phyloP scores from a whole-genome alignment of 2,888 invertebrate species.

The Aethes cnicana region DNA sequence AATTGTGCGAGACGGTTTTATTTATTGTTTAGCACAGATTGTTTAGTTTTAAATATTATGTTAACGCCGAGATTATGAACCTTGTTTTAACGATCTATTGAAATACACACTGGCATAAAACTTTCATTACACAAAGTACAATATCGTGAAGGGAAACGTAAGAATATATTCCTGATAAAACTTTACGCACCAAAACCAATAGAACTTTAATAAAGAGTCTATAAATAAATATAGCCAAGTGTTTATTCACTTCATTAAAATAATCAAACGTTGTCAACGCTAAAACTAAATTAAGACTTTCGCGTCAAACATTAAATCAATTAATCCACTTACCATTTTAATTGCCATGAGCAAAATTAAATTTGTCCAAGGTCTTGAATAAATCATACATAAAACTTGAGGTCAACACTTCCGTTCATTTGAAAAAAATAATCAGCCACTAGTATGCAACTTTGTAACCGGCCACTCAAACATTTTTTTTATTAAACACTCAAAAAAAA shows the following conservation, averaged over 20 bases:
- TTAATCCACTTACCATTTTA: conserved; percentile 71
- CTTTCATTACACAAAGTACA: too few relatives aligned
- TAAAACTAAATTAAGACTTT: conserved; percentile 26
- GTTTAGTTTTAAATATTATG: too few relatives aligned
- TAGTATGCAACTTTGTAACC: conserved; percentile 46
- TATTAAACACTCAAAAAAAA: conserved; percentile 29
- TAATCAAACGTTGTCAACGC: conserved; percentile 13
- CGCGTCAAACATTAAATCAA: conserved; percentile 29
- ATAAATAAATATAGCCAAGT: too few relatives aligned
- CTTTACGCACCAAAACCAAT: too few relatives aligned
- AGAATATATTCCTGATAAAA: too few relatives aligned
- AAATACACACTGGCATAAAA: too few relatives aligned
- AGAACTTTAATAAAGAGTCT: too few relatives aligned
- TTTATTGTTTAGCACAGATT: too few relatives aligned
- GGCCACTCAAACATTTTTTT: conserved; percentile 31
- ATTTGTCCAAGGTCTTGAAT: conserved; percentile 78
- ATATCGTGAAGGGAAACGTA: too few relatives aligned
- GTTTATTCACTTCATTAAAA: conserved; percentile 10
- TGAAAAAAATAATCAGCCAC: conserved; percentile 56
- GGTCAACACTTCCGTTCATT: conserved; percentile 70
- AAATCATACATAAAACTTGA: conserved; percentile 81
- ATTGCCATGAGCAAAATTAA: conserved; percentile 79
- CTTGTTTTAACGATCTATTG: too few relatives aligned
- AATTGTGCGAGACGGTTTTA: too few relatives aligned
- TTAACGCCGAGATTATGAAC: too few relatives aligned